phyloP scores from a whole-genome alignment of 1,140 invertebrate species.

The Hypothenemus hampei region DNA sequence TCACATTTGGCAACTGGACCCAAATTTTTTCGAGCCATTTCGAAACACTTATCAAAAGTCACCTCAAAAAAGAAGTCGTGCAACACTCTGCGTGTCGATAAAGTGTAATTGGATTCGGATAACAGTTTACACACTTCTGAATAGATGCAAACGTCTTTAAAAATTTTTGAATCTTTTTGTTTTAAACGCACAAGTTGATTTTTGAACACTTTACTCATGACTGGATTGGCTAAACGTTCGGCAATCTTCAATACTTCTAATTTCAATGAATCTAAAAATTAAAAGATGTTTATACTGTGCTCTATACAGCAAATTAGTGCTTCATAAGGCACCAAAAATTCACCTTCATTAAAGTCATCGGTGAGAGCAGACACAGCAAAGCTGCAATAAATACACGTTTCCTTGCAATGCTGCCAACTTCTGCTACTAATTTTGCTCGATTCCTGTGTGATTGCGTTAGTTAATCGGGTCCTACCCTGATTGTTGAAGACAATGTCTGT shows the following conservation, averaged over 20 bases:
- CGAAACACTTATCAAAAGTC: constrained; percentile 60
- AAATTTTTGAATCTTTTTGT: constrained; percentile 76
- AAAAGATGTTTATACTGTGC: too few relatives aligned
- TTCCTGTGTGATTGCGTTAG: constrained; percentile 13
- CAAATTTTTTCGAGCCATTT: constrained; percentile 27
- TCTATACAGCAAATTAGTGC: background rate
- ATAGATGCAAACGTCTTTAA: constrained; percentile 88
- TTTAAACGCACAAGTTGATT: constrained; percentile 72
- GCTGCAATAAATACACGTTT: constrained; percentile 23
- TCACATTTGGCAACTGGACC: background rate
- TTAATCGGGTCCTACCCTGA: too few relatives aligned
- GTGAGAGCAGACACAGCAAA: background rate
- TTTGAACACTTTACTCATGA: constrained; percentile 60
- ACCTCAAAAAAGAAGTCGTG: constrained; percentile 93
- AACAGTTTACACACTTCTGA: constrained; percentile 83
- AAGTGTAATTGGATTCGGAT: constrained; percentile 72
- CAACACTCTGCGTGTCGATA: constrained; percentile 79
- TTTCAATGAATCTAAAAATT: constrained; percentile 31
- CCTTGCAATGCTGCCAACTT: constrained; percentile 21
- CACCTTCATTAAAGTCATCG: constrained; percentile 20
- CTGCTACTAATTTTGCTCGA: too few relatives aligned
- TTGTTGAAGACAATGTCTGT: background rate
- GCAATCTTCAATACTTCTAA: constrained; percentile 55
- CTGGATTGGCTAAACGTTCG: constrained; percentile 64
- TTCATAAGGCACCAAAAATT: background rate